Conservation (phyloP, 2,797 vertebrate species). For the Vultur gryphus region DNA sequence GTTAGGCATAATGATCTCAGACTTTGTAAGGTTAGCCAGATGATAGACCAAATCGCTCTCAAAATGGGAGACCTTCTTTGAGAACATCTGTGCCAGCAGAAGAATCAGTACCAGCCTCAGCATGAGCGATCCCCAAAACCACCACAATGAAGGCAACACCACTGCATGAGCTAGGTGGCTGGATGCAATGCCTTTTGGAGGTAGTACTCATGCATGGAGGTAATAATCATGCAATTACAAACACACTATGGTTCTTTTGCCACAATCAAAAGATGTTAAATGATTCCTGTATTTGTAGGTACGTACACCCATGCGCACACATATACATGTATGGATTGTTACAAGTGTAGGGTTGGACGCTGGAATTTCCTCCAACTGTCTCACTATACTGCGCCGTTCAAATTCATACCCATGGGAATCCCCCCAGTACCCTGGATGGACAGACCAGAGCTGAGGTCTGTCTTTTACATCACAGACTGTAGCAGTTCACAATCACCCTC, state of each 20-base stretch:
- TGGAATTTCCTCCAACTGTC: neutral
- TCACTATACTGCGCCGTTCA: fast-evolving
- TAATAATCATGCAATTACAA: neutral
- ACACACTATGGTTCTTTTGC: fast-evolving
- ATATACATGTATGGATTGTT: fast-evolving
- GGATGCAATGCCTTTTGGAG: neutral
- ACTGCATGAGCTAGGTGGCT: neutral
- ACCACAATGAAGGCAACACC: neutral
- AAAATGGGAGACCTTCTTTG: neutral
- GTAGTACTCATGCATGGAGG: neutral
- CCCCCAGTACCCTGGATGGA: neutral
- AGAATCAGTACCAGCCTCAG: neutral
- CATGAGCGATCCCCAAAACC: neutral
- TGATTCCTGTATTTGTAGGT: neutral
- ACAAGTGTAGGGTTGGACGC: neutral
- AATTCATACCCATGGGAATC: neutral
- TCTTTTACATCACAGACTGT: neutral
- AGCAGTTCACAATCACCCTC: neutral
- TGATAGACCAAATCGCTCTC: neutral
- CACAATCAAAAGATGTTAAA: fast-evolving
- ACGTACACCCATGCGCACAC: fast-evolving
- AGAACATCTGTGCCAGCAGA: neutral
- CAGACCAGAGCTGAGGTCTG: neutral
- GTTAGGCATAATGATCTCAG: neutral
- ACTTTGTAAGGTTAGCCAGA: neutral